A percentile compares a stretch with the other conserved stretches of the same genome.
Conservation (phyloP, 2,888 invertebrate species). For the Eupelmus urozonus region DNA sequence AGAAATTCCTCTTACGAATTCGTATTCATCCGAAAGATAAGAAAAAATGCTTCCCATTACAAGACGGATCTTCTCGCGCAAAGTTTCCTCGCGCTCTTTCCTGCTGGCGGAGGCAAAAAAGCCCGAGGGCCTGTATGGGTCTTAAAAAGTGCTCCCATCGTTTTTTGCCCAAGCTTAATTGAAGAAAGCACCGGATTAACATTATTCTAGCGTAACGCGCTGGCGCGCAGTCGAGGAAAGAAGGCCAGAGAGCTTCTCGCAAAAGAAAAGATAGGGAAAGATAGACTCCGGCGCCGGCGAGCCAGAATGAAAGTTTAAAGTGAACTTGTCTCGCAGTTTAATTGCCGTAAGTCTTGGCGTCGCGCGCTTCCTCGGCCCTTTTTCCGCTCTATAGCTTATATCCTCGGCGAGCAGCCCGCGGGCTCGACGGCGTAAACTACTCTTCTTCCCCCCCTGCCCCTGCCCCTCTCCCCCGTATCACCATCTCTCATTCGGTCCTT, state of each 20-base stretch:
- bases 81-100: constrained; percentile 16
- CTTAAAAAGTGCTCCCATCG: constrained; percentile 36
- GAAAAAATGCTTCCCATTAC: background rate
- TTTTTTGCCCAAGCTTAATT: constrained; percentile 36
- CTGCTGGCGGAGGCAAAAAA: background rate
- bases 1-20: background rate
- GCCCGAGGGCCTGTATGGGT: constrained; percentile 1
- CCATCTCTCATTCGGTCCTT: background rate
- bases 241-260: background rate
- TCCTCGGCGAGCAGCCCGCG: background rate
- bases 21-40: background rate
- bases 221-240: background rate
- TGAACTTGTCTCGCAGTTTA: constrained; percentile 52
- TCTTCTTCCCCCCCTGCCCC: background rate
- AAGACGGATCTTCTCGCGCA: constrained; percentile 11
- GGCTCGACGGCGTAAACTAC: background rate
- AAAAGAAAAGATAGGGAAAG: constrained; percentile 35
- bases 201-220: constrained; percentile 39
- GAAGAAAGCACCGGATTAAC: constrained; percentile 54
- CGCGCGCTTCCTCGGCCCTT: background rate
- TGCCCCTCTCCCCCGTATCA: background rate
- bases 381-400: background rate
- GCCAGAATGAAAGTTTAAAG: constrained; percentile 54
- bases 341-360: constrained; percentile 42
- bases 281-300: constrained; percentile 36